Base-by-base conservation (phyloP, 2,888 invertebrate species). In the Calameuta idolon region DNA sequence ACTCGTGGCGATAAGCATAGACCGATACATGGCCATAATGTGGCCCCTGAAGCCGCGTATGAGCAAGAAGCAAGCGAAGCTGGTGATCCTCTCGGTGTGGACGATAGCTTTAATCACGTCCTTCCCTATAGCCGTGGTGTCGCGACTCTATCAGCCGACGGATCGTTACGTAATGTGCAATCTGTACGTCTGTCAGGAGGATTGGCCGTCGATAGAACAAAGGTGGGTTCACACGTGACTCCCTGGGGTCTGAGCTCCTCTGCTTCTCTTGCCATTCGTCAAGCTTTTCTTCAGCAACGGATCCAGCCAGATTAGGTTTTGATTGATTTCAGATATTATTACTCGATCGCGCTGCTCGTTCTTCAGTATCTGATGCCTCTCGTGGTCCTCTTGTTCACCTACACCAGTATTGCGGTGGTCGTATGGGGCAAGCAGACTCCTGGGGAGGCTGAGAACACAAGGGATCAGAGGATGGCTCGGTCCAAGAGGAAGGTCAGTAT, bases 21-120 rank as follows among this genome's bases (percentile, higher is more conserved):
- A 98, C 92, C 94, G 98, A 31, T 98, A 97, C 89, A 95, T 97
- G 91, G 97, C 97, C 76, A 98, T 98, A 81, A 95, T 98, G 94
- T 96, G 96, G 93, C 98, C 98, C 0, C 91, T 98, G 77, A 94
- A 95, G 84, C 97, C 97, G 1, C 93, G 97, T 69, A 94, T 97
- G 88, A 95, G 96, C 34, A 96, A 96, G 88, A 94, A 93, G 68
- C 93, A 94, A 30, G 96, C 96, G 0, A 94, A 95, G 80, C 89
- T 94, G 78, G 94, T 96, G 73, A 96, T 97, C 55, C 92, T 93
- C 0, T 91, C 93, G 0, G 96, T 97, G 0, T 97, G 97, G 97
- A 84, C 94, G 1, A 93, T 96, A 0, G 96, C 98, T 0, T 91
- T 96, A 34, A 93, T 95, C 4, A 96, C 97, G 0, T 97, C 97